A percentile compares a stretch with the other conserved stretches of the same genome.
These are phyloP conservation scores for Sinosuthora webbiana DNA, from an alignment of 2,113 vertebrate species.

Conservation along the genomic window DNA sequence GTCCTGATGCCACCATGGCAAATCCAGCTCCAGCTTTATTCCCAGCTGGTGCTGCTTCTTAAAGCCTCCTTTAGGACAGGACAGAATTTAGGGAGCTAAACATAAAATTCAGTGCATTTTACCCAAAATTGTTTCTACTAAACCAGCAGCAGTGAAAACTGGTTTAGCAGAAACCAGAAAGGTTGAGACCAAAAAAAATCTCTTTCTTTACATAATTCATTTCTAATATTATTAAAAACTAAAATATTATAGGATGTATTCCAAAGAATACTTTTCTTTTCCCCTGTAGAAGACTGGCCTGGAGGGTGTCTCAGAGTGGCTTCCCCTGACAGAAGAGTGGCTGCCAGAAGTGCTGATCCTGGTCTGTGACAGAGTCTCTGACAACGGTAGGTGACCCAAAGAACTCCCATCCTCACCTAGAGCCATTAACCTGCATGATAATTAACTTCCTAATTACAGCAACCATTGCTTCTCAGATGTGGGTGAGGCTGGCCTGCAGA, in stretches of 20 bases:
- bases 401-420: neutral
- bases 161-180: neutral
- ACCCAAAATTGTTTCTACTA: neutral
- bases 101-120: neutral
- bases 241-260: neutral
- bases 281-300: slow-evolving; percentile 84
- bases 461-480: neutral
- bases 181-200: neutral
- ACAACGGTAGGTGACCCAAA: slow-evolving; percentile 76
- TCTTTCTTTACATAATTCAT: neutral
- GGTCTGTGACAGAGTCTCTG: slow-evolving; percentile 90
- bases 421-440: neutral
- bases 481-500: neutral
- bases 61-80: neutral
- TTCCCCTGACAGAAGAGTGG: slow-evolving; percentile 87
- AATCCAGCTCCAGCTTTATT: neutral
- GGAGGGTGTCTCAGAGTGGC: slow-evolving; percentile 84
- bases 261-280: neutral
- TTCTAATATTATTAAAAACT: neutral
- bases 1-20: neutral
- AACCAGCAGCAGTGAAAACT: neutral
- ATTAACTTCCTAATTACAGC: neutral
- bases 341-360: slow-evolving; percentile 94
- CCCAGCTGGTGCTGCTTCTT: neutral
- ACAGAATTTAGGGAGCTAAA: neutral